phyloP scores from a whole-genome alignment of 2,797 vertebrate genomes.

The Potorous gilbertii region DNA sequence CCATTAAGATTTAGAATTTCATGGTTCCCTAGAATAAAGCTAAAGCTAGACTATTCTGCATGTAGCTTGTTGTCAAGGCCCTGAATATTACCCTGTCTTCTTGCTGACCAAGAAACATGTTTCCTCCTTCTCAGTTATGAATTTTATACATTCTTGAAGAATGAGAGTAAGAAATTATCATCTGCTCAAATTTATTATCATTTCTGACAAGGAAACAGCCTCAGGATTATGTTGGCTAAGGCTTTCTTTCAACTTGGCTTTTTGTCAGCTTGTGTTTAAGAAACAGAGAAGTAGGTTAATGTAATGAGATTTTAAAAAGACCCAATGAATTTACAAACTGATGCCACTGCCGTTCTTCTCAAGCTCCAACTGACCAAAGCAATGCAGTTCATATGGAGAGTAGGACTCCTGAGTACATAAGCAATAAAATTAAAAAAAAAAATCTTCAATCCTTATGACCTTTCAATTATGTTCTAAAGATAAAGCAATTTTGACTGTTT shows the following conservation, averaged over 20 bases:
- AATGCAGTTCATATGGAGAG: not conserved
- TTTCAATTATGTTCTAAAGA: not conserved
- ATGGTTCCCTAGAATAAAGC: slow-evolving; percentile 14
- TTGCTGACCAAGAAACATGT: not conserved
- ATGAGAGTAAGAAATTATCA: slow-evolving; percentile 6
- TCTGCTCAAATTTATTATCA: slow-evolving; percentile 22
- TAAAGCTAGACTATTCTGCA: slow-evolving; percentile 17
- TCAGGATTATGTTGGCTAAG: slow-evolving; percentile 8
- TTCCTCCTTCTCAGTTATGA: not conserved
- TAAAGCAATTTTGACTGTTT: not conserved
- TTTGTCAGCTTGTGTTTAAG: not conserved
- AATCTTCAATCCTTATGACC: not conserved
- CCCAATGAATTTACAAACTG: not conserved
- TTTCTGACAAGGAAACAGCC: not conserved
- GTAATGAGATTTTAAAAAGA: not conserved
- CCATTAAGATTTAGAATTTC: slow-evolving; percentile 35
- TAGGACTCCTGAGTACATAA: not conserved
- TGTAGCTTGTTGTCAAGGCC: not conserved
- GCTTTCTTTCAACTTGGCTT: not conserved
- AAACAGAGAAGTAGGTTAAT: not conserved
- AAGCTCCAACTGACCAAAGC: not conserved
- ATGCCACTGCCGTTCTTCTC: not conserved
- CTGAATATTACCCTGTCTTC: not conserved
- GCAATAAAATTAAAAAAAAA: not conserved
- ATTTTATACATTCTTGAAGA: slow-evolving; percentile 7